A percentile compares a stretch with the other conserved stretches of the same genome.
Evolutionary conservation across 2,888 invertebrate genomes (phyloP).

Genomic region (Sarcophaga caerulescens): DNA sequence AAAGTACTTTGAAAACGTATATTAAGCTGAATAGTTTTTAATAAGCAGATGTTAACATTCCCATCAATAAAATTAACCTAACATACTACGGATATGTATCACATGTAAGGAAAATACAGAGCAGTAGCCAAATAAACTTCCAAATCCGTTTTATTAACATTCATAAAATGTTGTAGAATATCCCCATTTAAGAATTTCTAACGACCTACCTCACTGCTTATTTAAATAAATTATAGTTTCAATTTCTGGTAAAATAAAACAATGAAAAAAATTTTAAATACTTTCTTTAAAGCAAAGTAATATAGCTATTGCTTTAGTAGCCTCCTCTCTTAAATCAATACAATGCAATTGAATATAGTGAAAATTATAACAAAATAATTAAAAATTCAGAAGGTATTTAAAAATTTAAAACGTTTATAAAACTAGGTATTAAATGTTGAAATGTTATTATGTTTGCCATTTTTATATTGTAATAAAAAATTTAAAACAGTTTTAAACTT

Average conservation of each 20-base stretch:
- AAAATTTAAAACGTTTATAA: constrained; percentile 49
- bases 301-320: neutral
- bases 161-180: neutral
- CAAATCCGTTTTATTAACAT: neutral
- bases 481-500: constrained; percentile 8
- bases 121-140: constrained; percentile 29
- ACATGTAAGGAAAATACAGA: constrained; percentile 34
- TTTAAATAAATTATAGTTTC: neutral
- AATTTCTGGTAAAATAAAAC: no score
- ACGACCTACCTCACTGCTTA: no score
- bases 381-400: constrained; percentile 31
- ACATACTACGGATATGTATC: constrained; percentile 1
- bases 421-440: constrained; percentile 14
- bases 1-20: neutral
- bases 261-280: no score
- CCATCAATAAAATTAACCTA: constrained; percentile 14
- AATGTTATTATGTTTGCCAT: constrained; percentile 28
- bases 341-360: constrained; percentile 21
- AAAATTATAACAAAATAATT: constrained; percentile 48
- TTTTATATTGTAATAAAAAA: constrained; percentile 5
- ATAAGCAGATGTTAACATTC: constrained; percentile 46
- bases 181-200: no score
- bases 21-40: neutral
- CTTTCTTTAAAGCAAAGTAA: constrained; percentile 18
- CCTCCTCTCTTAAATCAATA: constrained; percentile 49